Evolutionary conservation across 30 jellyfish, hydroid and myxozoan genomes (phyloP).

Genomic region (Rhopilema esculentum): DNA sequence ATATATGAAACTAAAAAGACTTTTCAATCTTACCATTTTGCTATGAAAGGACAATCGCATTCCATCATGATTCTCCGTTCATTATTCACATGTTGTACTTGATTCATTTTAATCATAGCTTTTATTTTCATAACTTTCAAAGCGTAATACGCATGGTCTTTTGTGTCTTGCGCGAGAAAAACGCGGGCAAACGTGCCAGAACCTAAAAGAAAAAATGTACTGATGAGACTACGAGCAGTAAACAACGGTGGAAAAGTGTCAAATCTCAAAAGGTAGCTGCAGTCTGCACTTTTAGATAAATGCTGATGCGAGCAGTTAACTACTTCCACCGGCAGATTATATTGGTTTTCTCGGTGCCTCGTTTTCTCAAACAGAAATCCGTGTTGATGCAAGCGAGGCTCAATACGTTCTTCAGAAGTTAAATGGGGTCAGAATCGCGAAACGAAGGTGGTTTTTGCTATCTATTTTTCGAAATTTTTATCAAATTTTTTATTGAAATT

Average conservation of each 20-base stretch:
- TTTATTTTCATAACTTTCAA: conserved; percentile 85
- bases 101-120: conserved; percentile 81
- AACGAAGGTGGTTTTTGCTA: no score
- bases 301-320: no score
- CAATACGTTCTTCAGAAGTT: no score
- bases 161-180: conserved; percentile 81
- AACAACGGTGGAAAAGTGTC: background rate
- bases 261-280: background rate
- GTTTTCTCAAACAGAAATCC: no score
- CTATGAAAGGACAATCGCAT: conserved; percentile 87
- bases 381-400: no score
- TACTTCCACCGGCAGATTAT: no score
- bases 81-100: conserved; percentile 85
- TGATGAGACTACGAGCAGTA: background rate
- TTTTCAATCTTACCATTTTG: conserved; percentile 74
- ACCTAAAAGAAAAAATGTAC: conserved; percentile 46
- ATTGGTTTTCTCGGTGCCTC: no score
- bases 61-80: conserved; percentile 78
- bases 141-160: conserved; percentile 70
- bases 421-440: no score
- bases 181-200: conserved; percentile 99
- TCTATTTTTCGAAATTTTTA: no score
- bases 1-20: background rate
- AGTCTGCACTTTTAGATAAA: no score
- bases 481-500: no score